A percentile compares a stretch with the other conserved stretches of the same genome.
phyloP scores from a whole-genome alignment of 1,140 invertebrate genomes.

The Neodiprion pinetum region DNA sequence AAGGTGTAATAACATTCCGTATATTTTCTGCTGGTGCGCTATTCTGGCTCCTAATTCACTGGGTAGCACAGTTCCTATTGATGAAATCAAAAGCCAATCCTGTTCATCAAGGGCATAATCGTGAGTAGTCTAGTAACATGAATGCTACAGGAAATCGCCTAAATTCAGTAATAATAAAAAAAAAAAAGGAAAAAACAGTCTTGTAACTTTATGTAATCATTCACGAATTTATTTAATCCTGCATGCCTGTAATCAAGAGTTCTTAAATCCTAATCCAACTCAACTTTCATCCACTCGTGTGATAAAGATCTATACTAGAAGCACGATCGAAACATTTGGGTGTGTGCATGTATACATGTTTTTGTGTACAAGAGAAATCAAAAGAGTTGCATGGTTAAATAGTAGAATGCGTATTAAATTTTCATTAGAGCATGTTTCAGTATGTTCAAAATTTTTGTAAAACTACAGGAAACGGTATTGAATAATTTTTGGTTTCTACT shows the following conservation, averaged over 20 bases:
- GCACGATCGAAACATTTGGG: no score
- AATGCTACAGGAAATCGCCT: background rate
- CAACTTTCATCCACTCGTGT: background rate
- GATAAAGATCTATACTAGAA: no score
- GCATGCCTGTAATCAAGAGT: conserved; percentile 6
- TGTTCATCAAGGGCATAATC: conserved; percentile 52
- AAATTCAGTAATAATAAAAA: background rate
- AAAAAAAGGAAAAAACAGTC: background rate
- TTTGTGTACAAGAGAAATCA: no score
- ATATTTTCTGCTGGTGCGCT: conserved; percentile 75
- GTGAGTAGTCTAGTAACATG: conserved; percentile 52
- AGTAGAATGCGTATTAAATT: no score
- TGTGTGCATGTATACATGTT: no score
- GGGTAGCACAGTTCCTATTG: conserved; percentile 63
- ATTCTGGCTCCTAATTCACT: conserved; percentile 69
- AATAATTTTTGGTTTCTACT: background rate
- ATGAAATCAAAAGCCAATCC: conserved; percentile 50
- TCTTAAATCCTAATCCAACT: conserved; percentile 18
- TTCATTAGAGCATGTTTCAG: no score
- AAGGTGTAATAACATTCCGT: conserved; percentile 71
- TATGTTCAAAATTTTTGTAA: no score
- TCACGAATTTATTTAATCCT: conserved; percentile 9
- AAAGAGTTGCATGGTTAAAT: no score
- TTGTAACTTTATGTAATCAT: conserved; percentile 13
- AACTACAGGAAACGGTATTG: no score